Conservation (phyloP, 2,888 invertebrate genomes). For the Anagyrus pseudococci region DNA sequence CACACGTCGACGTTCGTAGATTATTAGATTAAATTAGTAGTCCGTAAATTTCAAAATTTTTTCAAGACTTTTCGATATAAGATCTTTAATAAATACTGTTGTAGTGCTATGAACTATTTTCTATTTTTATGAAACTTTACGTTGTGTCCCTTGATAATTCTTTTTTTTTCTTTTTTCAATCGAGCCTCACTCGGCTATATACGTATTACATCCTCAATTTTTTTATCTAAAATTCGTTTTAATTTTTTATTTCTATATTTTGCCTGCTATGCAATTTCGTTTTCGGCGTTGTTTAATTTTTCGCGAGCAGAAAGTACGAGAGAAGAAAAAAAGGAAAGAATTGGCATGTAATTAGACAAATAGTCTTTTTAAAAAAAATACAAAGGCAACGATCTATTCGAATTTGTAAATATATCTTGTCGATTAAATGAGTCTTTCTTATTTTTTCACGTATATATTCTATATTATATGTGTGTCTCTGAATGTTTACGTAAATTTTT, state of each 20-base stretch:
- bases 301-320: conserved; percentile 25
- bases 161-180: no score
- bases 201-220: background rate
- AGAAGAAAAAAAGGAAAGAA: conserved; percentile 32
- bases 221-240: background rate
- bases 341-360: conserved; percentile 25
- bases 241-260: conserved; percentile 18
- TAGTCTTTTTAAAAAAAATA: conserved; percentile 10
- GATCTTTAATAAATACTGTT: conserved; percentile 4
- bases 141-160: no score
- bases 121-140: background rate
- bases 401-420: background rate
- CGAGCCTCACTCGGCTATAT: background rate
- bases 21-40: conserved; percentile 28
- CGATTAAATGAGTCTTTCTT: background rate
- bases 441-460: conserved; percentile 5
- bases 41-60: conserved; percentile 18
- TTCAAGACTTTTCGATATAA: background rate
- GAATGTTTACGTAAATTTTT: conserved; percentile 23
- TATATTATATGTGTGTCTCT: conserved; percentile 30
- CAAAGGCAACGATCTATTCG: background rate
- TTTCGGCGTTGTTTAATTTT: background rate
- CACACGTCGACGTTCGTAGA: conserved; percentile 30
- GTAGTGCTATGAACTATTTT: background rate
- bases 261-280: conserved; percentile 23